Evolutionary conservation across 2,888 invertebrate genomes (phyloP), one percentile per base, ranked within the genome.

Genomic region (Crossocerus cetratus): DNA sequence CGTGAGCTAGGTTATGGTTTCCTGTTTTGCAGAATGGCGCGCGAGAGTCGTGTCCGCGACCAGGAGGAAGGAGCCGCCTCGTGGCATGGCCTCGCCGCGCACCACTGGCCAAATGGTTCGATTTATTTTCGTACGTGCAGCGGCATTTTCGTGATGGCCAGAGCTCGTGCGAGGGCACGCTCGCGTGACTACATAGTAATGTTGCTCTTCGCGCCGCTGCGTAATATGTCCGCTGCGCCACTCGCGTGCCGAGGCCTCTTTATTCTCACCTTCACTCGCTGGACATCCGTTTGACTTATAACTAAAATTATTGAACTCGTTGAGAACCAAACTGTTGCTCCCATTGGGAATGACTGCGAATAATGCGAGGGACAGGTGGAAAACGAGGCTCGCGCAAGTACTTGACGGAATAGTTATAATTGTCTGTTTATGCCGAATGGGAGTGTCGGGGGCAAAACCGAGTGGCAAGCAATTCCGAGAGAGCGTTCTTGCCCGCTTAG

Each of bases 1-100:
- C 67, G 71, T 76, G 69, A 63, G 72, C 62, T 71, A 77, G 83
- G 76, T 78, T 80, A 73, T 68, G 76, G 76, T 69, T 76, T 83
- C 79, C 71, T 65, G 76, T 83, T 84, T 76, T 80, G 64, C 59
- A 74, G 68, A 72, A 14, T 43, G 32, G 8, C 18, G n/a, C 23
- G 20, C 21, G 42, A 32, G 58, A 23, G 22, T 42, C 54, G 23
- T 53, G 32, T 32, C n/a, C n/a, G 32, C 21, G 44, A 62, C 42
- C 69, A 70, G 67, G 68, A 68, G 45, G 42, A n/a, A n/a, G n/a
- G n/a, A n/a, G n/a, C n/a, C n/a, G n/a, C n/a, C 57, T 57, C 59
- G 14, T 49, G 67, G 73, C 64, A 70, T 74, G 43, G 32, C 32
- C 32, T 32, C 32, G 11, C 11, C 32, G 11, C 11, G 11, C 32